A percentile compares a stretch with the other conserved stretches of the same genome.
Conservation (phyloP, 2,888 invertebrate species). For the Anorthoa munda region DNA sequence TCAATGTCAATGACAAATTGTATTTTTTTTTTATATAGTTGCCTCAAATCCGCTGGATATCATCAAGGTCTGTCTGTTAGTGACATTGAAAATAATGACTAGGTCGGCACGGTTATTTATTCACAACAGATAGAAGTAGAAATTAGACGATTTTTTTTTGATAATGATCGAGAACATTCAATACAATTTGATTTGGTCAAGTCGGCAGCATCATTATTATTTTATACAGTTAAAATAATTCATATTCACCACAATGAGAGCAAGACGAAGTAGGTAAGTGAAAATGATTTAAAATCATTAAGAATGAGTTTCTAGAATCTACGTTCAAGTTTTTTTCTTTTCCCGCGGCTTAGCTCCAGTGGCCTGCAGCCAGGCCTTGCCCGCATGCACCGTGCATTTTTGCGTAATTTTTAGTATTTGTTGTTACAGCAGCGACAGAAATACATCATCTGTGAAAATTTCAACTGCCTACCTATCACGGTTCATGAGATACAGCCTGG, state of each 20-base stretch:
- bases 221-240: not conserved
- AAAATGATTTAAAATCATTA: not conserved
- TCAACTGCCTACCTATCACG: too few species aligned
- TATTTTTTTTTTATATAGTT: not conserved
- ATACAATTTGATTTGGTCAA: not conserved
- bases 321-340: not conserved
- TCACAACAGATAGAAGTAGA: constrained; percentile 20
- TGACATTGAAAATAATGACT: constrained; percentile 47
- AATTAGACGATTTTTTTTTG: constrained; percentile 9
- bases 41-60: constrained; percentile 27
- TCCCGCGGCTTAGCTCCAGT: too few species aligned
- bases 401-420: too few species aligned
- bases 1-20: too few species aligned
- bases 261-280: not conserved
- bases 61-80: constrained; percentile 14
- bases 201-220: not conserved
- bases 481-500: too few species aligned
- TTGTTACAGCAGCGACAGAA: too few species aligned
- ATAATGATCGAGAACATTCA: not conserved
- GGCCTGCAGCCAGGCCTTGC: too few species aligned
- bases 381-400: too few species aligned
- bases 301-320: not conserved
- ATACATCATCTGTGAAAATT: too few species aligned
- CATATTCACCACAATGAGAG: not conserved
- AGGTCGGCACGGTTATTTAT: not conserved